Base-by-base conservation (phyloP, 1,140 invertebrate genomes). In the Matsumurasca onukii region DNA sequence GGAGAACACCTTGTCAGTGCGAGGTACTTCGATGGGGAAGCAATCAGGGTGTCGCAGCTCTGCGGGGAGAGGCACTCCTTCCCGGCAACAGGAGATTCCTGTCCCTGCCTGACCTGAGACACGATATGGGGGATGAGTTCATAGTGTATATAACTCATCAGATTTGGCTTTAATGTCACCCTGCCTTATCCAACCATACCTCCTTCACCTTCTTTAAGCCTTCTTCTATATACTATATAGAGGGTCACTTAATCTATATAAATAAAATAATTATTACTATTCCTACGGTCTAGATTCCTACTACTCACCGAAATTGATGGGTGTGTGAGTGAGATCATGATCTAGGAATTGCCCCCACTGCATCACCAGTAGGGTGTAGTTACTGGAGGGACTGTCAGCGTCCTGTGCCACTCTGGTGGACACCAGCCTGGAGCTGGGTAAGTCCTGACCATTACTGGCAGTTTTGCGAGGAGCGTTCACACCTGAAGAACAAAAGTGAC, bases 1-100 rank as follows among this genome's bases (percentile, higher is more conserved):
- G 1, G 73, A 66, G 31, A 78, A 78, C 63, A 77, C 73, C 1
- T 69, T 74, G 65, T 88, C 86, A 69, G 82, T 79, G 29, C 73
- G 61, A 15, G 85, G 82, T 0, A 88, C 79, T 48, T 79, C 78
- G 63, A 89, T 88, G 1, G 86, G 86, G 73, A 87, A 89, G 75
- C 88, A 89, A 66, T 82, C 80, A 1, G 48, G 88, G 80, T 76
- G 83, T 74, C 69, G 79, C 71, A 78, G 81, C 80, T 66, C 81
- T 77, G 74, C 80, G 81, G 59, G 70, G 9, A 78, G 74, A 3
- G 75, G 61, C 29, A 75, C 72, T 24, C 78, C 77, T 22, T 76
- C 73, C 24, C 73, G 61, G 51, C 78, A 80, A 66, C 78, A 79
- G 31, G 79, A 76, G 45, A 79, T 78, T 1, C 78, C 78, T 31